These are phyloP conservation scores for Lonchura striata DNA, from an alignment of 2,113 vertebrate species.

Conservation along the genomic window DNA sequence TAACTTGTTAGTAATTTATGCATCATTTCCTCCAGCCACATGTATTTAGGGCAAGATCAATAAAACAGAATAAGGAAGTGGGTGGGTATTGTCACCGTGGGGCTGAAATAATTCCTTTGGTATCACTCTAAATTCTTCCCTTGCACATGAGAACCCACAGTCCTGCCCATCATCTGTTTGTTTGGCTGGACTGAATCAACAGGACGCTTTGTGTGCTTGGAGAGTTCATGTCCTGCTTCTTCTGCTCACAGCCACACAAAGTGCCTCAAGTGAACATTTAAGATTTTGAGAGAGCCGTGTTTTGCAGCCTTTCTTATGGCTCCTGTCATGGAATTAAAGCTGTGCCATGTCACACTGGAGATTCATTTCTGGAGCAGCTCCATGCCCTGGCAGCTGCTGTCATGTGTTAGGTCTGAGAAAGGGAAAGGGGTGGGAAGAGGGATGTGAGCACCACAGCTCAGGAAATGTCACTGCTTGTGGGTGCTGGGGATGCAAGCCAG, in stretches of 20 bases:
- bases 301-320: not conserved
- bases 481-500: not conserved
- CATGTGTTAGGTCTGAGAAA: not conserved
- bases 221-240: not conserved
- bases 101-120: slow-evolving; percentile 53
- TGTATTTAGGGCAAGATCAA: slow-evolving; percentile 60
- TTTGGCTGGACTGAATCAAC: not conserved
- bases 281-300: not conserved
- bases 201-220: not conserved
- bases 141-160: not conserved
- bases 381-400: not conserved
- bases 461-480: not conserved
- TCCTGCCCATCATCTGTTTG: not conserved
- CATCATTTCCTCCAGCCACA: slow-evolving; percentile 57
- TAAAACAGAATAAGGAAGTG: slow-evolving; percentile 47
- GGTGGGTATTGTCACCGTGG: slow-evolving; percentile 2
- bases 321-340: not conserved
- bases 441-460: not conserved
- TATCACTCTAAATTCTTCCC: slow-evolving; percentile 42
- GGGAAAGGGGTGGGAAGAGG: not conserved
- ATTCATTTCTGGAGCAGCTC: not conserved
- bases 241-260: not conserved
- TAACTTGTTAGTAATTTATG: slow-evolving; percentile 64
- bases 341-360: not conserved
- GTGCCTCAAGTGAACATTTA: not conserved